Evolutionary conservation across 2,797 vertebrate species (phyloP).

Genomic region (Falco concolor): DNA sequence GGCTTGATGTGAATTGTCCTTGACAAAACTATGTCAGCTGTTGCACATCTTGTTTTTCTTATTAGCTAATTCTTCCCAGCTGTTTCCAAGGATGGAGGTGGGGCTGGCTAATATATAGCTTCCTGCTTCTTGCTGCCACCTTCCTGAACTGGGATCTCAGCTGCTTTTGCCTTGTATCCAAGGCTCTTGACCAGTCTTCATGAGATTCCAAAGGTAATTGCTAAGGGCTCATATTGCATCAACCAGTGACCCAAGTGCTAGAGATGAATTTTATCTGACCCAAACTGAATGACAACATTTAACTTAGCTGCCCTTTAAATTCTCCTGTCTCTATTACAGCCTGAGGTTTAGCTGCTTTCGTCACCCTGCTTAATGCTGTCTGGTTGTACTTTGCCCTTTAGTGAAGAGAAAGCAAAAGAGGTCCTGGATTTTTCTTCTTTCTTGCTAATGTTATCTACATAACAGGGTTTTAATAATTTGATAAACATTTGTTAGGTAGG

Average conservation of each 20-base stretch:
- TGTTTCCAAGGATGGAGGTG: background rate
- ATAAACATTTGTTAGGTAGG: background rate
- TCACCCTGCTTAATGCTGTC: background rate
- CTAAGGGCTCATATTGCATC: fast-evolving
- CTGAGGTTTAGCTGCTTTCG: background rate
- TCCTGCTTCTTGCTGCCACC: fast-evolving
- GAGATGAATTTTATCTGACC: background rate
- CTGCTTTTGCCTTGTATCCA: fast-evolving
- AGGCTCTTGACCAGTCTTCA: fast-evolving
- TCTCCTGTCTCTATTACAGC: background rate
- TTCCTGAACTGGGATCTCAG: fast-evolving
- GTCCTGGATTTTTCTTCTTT: background rate
- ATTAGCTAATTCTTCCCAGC: background rate
- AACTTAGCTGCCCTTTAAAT: background rate
- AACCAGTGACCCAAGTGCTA: fast-evolving
- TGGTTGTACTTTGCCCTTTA: background rate
- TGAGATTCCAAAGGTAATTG: background rate
- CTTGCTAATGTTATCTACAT: background rate
- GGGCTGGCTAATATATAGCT: background rate
- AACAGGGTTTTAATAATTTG: background rate
- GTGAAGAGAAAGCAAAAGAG: background rate
- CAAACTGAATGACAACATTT: fast-evolving
- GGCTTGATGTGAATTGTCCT: background rate
- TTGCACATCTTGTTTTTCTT: background rate
- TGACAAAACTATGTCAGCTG: background rate